These are phyloP conservation scores for Rhynchophorus ferrugineus DNA, from an alignment of 1,140 invertebrate genomes.

Conservation along the genomic window DNA sequence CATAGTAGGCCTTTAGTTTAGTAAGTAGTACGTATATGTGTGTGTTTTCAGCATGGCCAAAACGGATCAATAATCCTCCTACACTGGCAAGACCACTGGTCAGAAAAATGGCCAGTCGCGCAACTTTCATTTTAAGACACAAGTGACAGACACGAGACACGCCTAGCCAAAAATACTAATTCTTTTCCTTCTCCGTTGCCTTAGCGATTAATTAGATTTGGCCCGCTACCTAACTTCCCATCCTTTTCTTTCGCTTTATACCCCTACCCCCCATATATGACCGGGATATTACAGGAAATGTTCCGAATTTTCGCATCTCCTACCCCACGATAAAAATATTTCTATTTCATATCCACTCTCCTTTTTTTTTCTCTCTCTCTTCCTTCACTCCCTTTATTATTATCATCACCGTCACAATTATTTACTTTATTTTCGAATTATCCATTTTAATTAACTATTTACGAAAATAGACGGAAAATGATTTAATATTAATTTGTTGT, in stretches of 20 bases:
- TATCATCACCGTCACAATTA: too few relatives aligned
- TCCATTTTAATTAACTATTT: too few relatives aligned
- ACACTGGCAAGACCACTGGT: conserved; percentile 38
- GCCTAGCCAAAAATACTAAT: conserved; percentile 33
- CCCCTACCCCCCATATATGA: conserved; percentile 18
- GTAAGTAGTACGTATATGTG: conserved; percentile 27
- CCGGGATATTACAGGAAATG: conserved; percentile 20
- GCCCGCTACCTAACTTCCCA: conserved; percentile 19
- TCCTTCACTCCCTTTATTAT: too few relatives aligned
- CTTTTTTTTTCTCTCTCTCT: too few relatives aligned
- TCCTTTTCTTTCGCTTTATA: conserved; percentile 16
- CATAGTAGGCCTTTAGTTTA: conserved; percentile 21
- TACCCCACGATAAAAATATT: conserved; percentile 9
- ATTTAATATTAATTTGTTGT: not conserved
- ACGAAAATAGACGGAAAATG: too few relatives aligned
- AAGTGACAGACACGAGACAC: conserved; percentile 34
- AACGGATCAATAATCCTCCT: conserved; percentile 40
- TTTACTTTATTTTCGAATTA: too few relatives aligned
- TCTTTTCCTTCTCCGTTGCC: conserved; percentile 25
- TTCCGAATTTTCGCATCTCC: conserved; percentile 6
- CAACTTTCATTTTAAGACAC: conserved; percentile 39
- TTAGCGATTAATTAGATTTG: conserved; percentile 27
- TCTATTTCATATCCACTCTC: conserved; percentile 2
- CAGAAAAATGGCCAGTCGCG: conserved; percentile 39
- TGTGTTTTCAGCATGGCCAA: conserved; percentile 32